These are phyloP conservation scores for Trididemnum miniatum DNA, from an alignment of 23 tunicate species.

Conservation along the genomic window DNA sequence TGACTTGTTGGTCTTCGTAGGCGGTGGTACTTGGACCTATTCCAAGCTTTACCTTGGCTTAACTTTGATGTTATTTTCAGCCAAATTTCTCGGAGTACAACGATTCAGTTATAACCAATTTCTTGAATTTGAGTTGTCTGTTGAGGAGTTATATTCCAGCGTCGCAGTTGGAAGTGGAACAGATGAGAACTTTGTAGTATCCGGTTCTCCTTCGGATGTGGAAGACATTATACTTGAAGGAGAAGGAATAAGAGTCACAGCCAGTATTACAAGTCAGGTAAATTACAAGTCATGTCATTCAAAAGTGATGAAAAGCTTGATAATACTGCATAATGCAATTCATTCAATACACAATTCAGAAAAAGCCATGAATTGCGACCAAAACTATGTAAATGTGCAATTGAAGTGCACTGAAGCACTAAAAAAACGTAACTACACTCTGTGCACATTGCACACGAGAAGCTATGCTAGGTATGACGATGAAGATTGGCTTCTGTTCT, in stretches of 20 bases:
- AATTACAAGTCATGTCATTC: background rate
- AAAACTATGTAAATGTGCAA: too few relatives aligned
- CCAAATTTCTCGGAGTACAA: conserved; percentile 69
- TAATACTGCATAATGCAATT: too few relatives aligned
- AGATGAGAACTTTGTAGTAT: background rate
- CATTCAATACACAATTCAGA: too few relatives aligned
- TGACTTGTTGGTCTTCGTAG: too few relatives aligned
- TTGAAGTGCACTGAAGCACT: too few relatives aligned
- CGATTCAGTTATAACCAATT: conserved; percentile 87
- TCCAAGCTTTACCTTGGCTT: too few relatives aligned
- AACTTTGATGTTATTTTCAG: conserved; percentile 36
- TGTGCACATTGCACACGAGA: too few relatives aligned
- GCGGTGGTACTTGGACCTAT: too few relatives aligned
- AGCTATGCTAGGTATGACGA: too few relatives aligned
- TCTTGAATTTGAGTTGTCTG: conserved; percentile 59
- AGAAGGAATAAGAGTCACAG: conserved; percentile 44
- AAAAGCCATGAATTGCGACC: too few relatives aligned
- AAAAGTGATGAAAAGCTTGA: background rate
- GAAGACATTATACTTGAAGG: conserved; percentile 75
- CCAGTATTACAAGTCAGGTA: conserved; percentile 70
- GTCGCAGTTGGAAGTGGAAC: conserved; percentile 45
- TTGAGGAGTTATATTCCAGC: background rate
- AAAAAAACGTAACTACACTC: too few relatives aligned
- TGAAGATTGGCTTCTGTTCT: too few relatives aligned
- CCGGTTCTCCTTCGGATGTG: background rate